Conservation (phyloP, 2,888 invertebrate genomes). For the Napeogenes inachia region DNA sequence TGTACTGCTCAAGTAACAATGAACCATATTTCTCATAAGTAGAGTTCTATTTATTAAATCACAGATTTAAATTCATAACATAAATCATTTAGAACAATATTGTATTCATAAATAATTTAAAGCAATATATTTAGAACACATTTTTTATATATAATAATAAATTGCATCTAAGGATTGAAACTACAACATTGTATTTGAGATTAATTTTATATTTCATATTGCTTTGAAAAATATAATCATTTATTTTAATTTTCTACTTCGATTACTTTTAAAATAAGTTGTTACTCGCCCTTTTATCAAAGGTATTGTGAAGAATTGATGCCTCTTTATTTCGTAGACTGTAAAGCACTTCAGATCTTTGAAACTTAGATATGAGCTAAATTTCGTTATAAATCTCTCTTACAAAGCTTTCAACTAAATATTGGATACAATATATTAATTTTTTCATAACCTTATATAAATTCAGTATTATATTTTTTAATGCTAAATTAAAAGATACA, state of each 20-base stretch:
- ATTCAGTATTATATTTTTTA: too few species aligned
- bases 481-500: too few species aligned
- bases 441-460: not conserved
- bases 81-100: too few species aligned
- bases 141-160: too few species aligned
- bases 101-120: too few species aligned
- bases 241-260: not conserved
- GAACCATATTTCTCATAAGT: too few species aligned
- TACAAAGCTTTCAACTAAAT: not conserved
- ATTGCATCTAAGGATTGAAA: too few species aligned
- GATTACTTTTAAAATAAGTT: not conserved
- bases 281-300: not conserved
- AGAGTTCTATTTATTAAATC: too few species aligned
- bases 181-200: too few species aligned
- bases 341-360: conserved; percentile 4
- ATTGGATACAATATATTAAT: not conserved
- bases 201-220: not conserved
- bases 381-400: not conserved
- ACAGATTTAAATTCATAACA: too few species aligned
- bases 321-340: not conserved
- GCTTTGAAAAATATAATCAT: not conserved
- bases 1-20: too few species aligned
- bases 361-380: not conserved
- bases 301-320: not conserved
- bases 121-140: too few species aligned